phyloP scores from a whole-genome alignment of 2,797 vertebrate genomes.

The Halcyon smyrnensis region DNA sequence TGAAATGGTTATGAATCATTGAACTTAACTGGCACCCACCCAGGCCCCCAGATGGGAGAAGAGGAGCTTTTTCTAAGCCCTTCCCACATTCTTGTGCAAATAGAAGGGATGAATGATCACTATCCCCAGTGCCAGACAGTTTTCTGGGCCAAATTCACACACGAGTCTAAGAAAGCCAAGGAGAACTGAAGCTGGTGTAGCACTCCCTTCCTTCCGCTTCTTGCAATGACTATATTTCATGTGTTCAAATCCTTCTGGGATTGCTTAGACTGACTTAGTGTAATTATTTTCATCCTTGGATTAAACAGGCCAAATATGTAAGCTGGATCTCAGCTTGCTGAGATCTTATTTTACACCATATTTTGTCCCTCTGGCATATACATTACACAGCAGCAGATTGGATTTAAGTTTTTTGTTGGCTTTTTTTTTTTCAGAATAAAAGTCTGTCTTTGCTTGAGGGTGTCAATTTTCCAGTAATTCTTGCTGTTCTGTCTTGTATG shows the following conservation, averaged over 20 bases:
- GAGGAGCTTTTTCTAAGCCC: conserved; percentile 42
- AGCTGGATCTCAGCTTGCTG: conserved; percentile 39
- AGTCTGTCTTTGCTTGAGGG: conserved; percentile 13
- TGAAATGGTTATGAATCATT: conserved; percentile 57
- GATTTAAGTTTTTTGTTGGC: background rate
- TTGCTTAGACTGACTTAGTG: conserved; percentile 41
- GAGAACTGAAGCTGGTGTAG: conserved; percentile 28
- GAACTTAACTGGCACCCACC: conserved; percentile 48
- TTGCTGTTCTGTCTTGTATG: background rate
- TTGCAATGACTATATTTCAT: background rate
- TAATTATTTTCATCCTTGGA: conserved; percentile 67
- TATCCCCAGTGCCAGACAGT: conserved; percentile 29
- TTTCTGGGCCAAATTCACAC: conserved; percentile 63
- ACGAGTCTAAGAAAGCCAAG: conserved; percentile 30
- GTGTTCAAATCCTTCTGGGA: conserved; percentile 47
- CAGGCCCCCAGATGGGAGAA: conserved; percentile 58
- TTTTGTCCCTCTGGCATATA: conserved; percentile 49
- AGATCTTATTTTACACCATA: conserved; percentile 39
- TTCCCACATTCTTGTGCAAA: conserved; percentile 68
- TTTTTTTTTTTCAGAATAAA: conserved; percentile 33
- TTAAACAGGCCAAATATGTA: conserved; percentile 62
- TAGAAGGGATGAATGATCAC: conserved; percentile 63
- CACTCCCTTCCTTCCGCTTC: conserved; percentile 52
- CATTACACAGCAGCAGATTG: conserved; percentile 39
- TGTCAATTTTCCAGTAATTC: conserved; percentile 6